phyloP scores from a whole-genome alignment of 2,797 vertebrate species.

The Varecia variegata region DNA sequence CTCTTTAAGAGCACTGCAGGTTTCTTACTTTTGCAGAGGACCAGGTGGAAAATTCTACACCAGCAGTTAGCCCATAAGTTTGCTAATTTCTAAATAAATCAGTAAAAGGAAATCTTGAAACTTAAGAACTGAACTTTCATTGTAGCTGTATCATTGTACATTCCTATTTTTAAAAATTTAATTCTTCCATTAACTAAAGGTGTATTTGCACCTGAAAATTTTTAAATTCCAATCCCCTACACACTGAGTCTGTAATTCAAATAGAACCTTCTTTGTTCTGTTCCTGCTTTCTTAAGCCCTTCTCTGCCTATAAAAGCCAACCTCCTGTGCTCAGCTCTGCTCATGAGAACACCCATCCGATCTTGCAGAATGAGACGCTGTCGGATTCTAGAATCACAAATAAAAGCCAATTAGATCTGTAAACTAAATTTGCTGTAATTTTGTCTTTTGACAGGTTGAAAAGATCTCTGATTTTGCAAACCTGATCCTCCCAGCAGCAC shows the following conservation, averaged over 20 bases:
- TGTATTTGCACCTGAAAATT: background rate
- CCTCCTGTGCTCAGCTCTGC: background rate
- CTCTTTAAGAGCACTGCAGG: background rate
- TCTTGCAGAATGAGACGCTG: background rate
- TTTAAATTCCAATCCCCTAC: background rate
- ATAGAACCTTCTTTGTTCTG: background rate
- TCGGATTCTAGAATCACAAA: background rate
- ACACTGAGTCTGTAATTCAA: background rate
- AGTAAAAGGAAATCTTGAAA: background rate
- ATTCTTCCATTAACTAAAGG: constrained; percentile 4
- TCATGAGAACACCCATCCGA: background rate
- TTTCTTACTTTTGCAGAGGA: background rate
- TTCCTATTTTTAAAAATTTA: background rate
- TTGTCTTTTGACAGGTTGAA: background rate
- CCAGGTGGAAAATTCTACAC: background rate
- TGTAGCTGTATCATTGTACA: background rate
- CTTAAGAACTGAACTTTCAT: background rate
- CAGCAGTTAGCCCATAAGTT: background rate
- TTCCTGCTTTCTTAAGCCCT: background rate
- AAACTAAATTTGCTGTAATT: background rate
- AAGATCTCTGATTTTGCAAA: background rate
- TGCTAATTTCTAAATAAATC: background rate
- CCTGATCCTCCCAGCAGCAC: background rate
- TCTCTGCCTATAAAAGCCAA: background rate
- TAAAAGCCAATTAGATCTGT: background rate